Evolutionary conservation across 2,888 invertebrate species (phyloP).

Genomic region (Pterobdella sp.): DNA sequence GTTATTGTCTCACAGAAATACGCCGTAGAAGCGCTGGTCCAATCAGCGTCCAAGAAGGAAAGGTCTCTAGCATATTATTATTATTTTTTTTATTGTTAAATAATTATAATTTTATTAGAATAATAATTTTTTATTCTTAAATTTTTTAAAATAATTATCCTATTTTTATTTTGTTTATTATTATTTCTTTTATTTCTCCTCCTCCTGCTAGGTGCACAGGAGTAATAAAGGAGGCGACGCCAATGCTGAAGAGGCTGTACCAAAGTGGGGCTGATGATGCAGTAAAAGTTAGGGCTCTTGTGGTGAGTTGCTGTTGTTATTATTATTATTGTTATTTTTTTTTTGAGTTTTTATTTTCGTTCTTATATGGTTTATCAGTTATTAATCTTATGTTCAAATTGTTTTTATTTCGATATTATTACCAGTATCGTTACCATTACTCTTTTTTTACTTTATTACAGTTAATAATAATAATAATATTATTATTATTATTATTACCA

Average conservation of each 20-base stretch:
- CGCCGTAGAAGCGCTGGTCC: conserved; percentile 91
- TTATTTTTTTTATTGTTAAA: background rate
- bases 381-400: no score
- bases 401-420: background rate
- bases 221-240: conserved; percentile 77
- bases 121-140: background rate
- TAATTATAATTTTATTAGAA: background rate
- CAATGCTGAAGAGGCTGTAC: conserved; percentile 86
- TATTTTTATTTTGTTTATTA: background rate
- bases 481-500: background rate
- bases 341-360: background rate
- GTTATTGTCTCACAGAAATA: conserved; percentile 61
- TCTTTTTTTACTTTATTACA: no score
- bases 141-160: background rate
- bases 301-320: conserved; percentile 53
- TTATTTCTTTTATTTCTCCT: background rate
- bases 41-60: conserved; percentile 91
- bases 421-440: background rate
- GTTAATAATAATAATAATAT: no score
- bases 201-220: conserved; percentile 66
- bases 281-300: conserved; percentile 62
- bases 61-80: background rate
- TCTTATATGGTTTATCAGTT: background rate
- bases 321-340: background rate
- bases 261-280: conserved; percentile 73